phyloP scores from a whole-genome alignment of 2,888 invertebrate species.

The Drosophila pegasa region DNA sequence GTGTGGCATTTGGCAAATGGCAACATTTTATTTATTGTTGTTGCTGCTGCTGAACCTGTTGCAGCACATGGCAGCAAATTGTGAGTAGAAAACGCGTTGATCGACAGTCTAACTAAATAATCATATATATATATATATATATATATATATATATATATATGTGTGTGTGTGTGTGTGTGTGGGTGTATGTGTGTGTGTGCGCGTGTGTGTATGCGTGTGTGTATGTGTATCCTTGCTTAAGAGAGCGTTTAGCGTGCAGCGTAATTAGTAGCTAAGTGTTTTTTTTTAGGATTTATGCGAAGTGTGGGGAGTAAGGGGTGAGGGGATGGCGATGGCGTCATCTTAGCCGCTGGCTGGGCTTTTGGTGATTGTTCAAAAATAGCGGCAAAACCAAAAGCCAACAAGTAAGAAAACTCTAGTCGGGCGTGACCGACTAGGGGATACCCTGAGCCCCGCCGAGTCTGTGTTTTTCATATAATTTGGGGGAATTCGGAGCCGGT shows the following conservation, averaged over 20 bases:
- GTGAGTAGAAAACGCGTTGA: slow-evolving; percentile 35
- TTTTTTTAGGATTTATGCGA: slow-evolving; percentile 6
- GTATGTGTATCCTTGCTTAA: neutral
- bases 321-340: slow-evolving; percentile 35
- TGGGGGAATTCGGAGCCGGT: no score
- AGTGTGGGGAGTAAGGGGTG: neutral
- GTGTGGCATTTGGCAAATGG: slow-evolving; percentile 75
- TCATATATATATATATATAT: no score
- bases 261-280: neutral
- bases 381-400: slow-evolving; percentile 14
- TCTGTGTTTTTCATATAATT: no score
- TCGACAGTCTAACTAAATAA: slow-evolving; percentile 7
- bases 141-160: no score
- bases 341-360: slow-evolving; percentile 49
- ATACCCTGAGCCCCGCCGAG: no score
- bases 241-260: neutral
- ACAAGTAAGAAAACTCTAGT: no score
- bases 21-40: slow-evolving; percentile 61
- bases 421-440: no score
- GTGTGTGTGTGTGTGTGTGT: neutral
- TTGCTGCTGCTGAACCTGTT: slow-evolving; percentile 66
- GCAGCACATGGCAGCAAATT: slow-evolving; percentile 59
- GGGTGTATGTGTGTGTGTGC: neutral
- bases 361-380: slow-evolving; percentile 57
- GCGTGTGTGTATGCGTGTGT: neutral